Evolutionary conservation across 53 echinoderm and acorn worm species (phyloP).

Genomic region (Echinometra lucunter): DNA sequence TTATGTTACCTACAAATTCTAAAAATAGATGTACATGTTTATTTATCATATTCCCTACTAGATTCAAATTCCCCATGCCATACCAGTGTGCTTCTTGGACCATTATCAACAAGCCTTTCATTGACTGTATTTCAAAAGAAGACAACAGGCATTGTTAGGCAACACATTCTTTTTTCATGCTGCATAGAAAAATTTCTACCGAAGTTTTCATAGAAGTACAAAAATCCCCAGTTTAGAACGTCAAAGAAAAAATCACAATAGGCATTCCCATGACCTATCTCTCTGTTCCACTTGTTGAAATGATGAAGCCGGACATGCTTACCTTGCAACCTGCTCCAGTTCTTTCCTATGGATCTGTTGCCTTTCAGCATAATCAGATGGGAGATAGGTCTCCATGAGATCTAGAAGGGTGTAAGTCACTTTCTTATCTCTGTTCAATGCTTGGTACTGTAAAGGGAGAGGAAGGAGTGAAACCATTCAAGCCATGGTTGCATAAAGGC

Average conservation of each 20-base stretch:
- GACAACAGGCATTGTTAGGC: background rate
- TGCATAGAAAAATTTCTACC: too few relatives aligned
- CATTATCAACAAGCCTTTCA: background rate
- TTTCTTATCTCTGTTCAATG: constrained; percentile 71
- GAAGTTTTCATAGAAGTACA: background rate
- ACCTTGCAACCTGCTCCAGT: constrained; percentile 81
- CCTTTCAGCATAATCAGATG: constrained; percentile 73
- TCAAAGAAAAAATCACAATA: too few relatives aligned
- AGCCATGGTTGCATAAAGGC: too few relatives aligned
- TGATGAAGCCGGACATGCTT: background rate
- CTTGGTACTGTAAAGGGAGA: constrained; percentile 77
- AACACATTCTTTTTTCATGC: too few relatives aligned
- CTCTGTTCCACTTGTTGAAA: background rate
- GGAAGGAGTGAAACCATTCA: too few relatives aligned
- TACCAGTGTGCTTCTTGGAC: background rate
- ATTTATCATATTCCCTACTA: too few relatives aligned
- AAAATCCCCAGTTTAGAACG: background rate
- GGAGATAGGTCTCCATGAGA: constrained; percentile 80
- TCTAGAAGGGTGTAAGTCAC: constrained; percentile 69
- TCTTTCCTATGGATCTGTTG: constrained; percentile 76
- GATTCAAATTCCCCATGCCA: background rate
- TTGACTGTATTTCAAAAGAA: background rate
- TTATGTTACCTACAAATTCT: background rate
- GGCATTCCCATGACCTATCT: background rate
- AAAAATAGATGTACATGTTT: background rate